Evolutionary conservation across 2,888 invertebrate species (phyloP).

Genomic region (Anaspis maculata): DNA sequence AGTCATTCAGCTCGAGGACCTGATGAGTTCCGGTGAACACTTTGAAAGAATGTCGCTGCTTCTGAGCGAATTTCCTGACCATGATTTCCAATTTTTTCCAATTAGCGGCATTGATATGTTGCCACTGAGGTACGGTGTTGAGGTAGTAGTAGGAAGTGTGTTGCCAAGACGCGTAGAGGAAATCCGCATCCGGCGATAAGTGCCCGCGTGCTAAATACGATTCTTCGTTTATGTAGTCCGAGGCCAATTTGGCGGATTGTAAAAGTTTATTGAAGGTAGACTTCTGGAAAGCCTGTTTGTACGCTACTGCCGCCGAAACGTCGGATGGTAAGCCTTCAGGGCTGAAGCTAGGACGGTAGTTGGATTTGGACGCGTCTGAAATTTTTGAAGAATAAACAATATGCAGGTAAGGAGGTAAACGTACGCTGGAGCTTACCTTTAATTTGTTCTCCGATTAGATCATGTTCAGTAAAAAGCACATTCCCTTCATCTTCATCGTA

Average conservation of each 20-base stretch:
- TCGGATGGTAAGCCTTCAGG: conserved; percentile 26
- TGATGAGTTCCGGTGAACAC: conserved; percentile 41
- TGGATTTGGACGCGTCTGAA: conserved; percentile 28
- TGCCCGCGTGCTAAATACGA: conserved; percentile 44
- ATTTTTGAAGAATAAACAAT: no score
- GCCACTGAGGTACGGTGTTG: conserved; percentile 46
- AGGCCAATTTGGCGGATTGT: conserved; percentile 26
- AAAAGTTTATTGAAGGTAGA: conserved; percentile 33
- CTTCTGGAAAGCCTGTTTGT: conserved; percentile 34
- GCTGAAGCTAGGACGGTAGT: conserved; percentile 33
- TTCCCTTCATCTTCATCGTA: conserved; percentile 32
- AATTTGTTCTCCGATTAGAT: conserved; percentile 35
- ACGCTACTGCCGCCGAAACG: conserved; percentile 21
- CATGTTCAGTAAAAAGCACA: conserved; percentile 35
- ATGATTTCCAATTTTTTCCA: conserved; percentile 44
- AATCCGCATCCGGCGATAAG: conserved; percentile 47
- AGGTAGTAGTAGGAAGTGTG: conserved; percentile 46
- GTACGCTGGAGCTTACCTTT: conserved; percentile 29
- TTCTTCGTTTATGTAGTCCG: conserved; percentile 31
- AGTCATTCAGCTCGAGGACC: conserved; percentile 32
- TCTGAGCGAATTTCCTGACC: conserved; percentile 36
- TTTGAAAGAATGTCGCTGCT: conserved; percentile 32
- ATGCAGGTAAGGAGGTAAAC: background rate
- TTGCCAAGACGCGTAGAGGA: conserved; percentile 42
- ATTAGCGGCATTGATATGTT: conserved; percentile 43